These are phyloP conservation scores for Drosophila limbata DNA, from an alignment of 2,888 invertebrate genomes.

Conservation along the genomic window DNA sequence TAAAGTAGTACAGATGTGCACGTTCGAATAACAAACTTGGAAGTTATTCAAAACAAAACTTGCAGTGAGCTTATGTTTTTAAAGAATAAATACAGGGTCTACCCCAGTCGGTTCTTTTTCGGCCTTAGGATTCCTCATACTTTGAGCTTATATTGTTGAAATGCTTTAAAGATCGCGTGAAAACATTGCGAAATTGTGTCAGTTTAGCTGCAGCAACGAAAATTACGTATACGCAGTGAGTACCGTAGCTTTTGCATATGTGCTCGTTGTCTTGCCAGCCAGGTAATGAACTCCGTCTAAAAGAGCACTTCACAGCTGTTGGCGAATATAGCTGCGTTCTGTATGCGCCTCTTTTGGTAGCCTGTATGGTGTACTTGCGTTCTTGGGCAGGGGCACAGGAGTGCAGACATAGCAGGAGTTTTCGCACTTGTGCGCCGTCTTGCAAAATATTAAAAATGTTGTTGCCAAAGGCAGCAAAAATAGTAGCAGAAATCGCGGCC, in stretches of 20 bases:
- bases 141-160: neutral
- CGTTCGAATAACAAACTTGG: too few species aligned
- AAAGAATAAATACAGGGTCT: too few species aligned
- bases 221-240: constrained; percentile 21
- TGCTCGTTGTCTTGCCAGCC: constrained; percentile 3
- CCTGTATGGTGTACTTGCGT: constrained; percentile 27
- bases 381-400: neutral
- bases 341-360: constrained; percentile 17
- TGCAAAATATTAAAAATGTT: constrained; percentile 70
- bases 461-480: constrained; percentile 62
- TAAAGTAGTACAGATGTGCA: too few species aligned
- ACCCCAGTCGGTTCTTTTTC: too few species aligned
- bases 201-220: constrained; percentile 38
- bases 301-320: constrained; percentile 34
- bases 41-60: too few species aligned
- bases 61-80: too few species aligned
- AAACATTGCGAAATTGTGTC: constrained; percentile 57
- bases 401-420: constrained; percentile 17
- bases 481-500: constrained; percentile 44
- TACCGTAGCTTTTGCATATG: constrained; percentile 5
- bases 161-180: constrained; percentile 14
- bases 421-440: constrained; percentile 31
- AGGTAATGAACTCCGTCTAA: constrained; percentile 59
- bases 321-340: constrained; percentile 6
- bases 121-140: too few species aligned